A percentile compares a stretch with the other conserved stretches of the same genome.
Evolutionary conservation across 2,797 vertebrate genomes (phyloP).

Genomic region (Echiichthys vipera): DNA sequence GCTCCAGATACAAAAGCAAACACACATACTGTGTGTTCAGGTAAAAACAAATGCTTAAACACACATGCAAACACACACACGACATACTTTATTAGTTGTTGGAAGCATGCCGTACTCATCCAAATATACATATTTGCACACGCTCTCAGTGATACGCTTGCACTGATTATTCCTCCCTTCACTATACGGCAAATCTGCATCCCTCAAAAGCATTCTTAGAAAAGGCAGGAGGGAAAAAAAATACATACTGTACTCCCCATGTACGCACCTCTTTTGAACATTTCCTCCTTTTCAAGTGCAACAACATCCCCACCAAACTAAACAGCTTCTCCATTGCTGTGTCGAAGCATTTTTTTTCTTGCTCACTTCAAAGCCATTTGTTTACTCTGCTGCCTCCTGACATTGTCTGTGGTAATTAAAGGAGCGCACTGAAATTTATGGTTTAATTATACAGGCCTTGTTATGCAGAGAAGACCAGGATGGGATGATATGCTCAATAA

Average conservation of each 20-base stretch:
- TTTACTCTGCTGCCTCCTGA: conserved; percentile 83
- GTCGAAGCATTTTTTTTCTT: conserved; percentile 67
- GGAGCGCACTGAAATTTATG: conserved; percentile 82
- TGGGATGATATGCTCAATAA: conserved; percentile 82
- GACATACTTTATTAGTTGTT: conserved; percentile 53
- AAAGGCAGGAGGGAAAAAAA: conserved; percentile 51
- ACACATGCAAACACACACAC: conserved; percentile 10
- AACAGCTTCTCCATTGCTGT: conserved; percentile 76
- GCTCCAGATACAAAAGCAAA: conserved; percentile 41
- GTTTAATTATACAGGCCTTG: conserved; percentile 85
- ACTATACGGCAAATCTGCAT: conserved; percentile 74
- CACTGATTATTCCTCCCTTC: conserved; percentile 67
- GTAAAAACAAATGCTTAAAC: conserved; percentile 41
- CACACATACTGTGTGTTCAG: conserved; percentile 31
- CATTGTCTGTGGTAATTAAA: conserved; percentile 86
- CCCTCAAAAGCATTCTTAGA: conserved; percentile 73
- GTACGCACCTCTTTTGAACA: conserved; percentile 72
- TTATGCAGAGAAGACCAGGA: conserved; percentile 82
- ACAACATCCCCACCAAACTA: conserved; percentile 76
- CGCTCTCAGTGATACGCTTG: conserved; percentile 54
- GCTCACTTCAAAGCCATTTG: conserved; percentile 83
- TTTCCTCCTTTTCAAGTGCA: conserved; percentile 79
- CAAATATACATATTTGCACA: conserved; percentile 67
- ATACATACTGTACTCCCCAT: conserved; percentile 62
- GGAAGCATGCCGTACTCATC: conserved; percentile 30